Evolutionary conservation across 2,113 vertebrate species (phyloP).

Genomic region (Phrynosoma platyrhinos): DNA sequence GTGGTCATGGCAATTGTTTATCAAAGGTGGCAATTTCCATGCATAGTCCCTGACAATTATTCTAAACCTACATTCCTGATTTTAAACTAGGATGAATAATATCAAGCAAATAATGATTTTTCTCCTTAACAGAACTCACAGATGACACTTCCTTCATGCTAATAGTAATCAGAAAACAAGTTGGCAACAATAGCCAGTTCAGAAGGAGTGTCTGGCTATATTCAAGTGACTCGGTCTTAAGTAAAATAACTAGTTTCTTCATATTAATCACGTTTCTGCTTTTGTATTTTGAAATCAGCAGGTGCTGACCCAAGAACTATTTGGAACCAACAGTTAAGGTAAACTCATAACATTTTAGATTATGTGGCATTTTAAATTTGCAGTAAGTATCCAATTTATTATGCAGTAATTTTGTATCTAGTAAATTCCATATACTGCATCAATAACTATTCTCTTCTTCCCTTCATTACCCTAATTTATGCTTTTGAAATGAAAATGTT

Average conservation of each 20-base stretch:
- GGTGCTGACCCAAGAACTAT: neutral
- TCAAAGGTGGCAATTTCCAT: neutral
- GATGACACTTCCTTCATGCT: neutral
- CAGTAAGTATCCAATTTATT: neutral
- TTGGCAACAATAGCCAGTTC: neutral
- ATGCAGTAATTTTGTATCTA: neutral
- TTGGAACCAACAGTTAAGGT: neutral
- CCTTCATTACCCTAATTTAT: neutral
- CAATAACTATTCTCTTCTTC: accelerated
- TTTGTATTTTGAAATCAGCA: neutral
- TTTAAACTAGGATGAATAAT: neutral
- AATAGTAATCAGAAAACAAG: neutral
- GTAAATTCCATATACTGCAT: neutral
- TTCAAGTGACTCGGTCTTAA: neutral
- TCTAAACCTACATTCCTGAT: neutral
- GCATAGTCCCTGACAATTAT: too few species aligned
- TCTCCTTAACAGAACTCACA: neutral
- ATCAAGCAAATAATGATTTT: neutral
- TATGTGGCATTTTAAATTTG: neutral
- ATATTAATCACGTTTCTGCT: neutral
- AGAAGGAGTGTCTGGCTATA: neutral
- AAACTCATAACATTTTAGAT: neutral
- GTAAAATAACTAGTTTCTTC: neutral
- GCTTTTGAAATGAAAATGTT: conserved; percentile 12
- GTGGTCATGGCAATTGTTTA: neutral